Conservation (phyloP, 2,888 invertebrate species). For the Lasioglossum leucozonium region DNA sequence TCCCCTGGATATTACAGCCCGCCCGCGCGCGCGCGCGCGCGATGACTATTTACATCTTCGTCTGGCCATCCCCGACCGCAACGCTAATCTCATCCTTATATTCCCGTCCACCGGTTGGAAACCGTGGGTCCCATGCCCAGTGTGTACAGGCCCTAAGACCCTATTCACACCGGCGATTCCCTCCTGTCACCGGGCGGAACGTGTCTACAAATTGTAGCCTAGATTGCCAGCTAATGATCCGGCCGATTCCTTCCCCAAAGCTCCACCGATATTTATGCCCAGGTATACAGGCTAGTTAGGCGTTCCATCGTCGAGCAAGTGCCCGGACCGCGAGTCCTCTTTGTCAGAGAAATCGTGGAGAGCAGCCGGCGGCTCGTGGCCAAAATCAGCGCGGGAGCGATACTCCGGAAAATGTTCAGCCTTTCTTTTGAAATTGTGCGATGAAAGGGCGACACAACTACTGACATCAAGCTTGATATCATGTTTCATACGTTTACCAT, state of each 20-base stretch:
- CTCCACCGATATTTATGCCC: background rate
- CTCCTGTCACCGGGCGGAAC: slow-evolving; percentile 15
- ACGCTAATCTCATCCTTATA: slow-evolving; percentile 65
- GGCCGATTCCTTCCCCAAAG: background rate
- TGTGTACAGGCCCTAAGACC: slow-evolving; percentile 44
- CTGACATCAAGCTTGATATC: no score
- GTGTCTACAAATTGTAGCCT: slow-evolving; percentile 18
- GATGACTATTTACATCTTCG: slow-evolving; percentile 66
- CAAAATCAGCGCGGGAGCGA: no score
- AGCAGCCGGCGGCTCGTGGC: no score
- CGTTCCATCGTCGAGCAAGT: background rate
- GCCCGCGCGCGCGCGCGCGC: no score
- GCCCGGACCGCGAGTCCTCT: background rate
- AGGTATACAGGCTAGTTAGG: background rate
- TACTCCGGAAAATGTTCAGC: no score
- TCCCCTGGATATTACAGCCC: slow-evolving; percentile 56
- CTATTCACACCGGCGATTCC: slow-evolving; percentile 52
- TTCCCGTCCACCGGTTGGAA: no score
- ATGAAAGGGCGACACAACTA: no score
- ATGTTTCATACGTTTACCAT: no score
- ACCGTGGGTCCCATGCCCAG: slow-evolving; percentile 56
- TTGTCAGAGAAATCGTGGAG: no score
- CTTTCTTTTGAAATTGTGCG: no score
- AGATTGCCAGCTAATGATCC: slow-evolving; percentile 22
- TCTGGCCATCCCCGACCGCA: slow-evolving; percentile 60